Evolutionary conservation across 1,140 invertebrate genomes (phyloP).

Genomic region (Acromyrmex charruanus): DNA sequence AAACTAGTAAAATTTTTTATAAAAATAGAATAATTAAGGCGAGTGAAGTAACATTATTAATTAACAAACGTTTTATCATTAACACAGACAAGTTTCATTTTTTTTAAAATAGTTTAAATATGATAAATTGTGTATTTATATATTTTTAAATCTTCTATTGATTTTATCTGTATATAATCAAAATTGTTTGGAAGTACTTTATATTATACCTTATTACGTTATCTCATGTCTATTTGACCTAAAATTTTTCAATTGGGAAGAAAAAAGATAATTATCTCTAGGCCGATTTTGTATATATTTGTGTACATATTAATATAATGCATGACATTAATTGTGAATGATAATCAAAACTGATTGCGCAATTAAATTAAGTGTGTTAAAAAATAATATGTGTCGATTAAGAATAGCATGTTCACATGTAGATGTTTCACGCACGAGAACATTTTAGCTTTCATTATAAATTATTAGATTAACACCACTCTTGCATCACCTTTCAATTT

Average conservation of each 20-base stretch:
- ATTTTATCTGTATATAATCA: neutral
- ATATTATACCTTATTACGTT: neutral
- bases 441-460: slow-evolving; percentile 9
- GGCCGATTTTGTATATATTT: slow-evolving; percentile 18
- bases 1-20: too few relatives aligned
- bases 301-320: slow-evolving; percentile 27
- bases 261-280: slow-evolving; percentile 1
- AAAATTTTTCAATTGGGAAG: neutral
- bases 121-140: neutral
- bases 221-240: too few relatives aligned
- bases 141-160: neutral
- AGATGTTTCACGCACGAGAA: slow-evolving; percentile 12
- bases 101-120: neutral
- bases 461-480: neutral
- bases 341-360: neutral
- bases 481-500: slow-evolving; percentile 8
- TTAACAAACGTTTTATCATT: too few relatives aligned
- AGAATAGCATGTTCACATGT: slow-evolving; percentile 6
- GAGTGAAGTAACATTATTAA: too few relatives aligned
- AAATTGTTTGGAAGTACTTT: neutral
- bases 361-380: neutral
- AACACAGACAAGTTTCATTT: neutral
- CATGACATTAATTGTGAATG: slow-evolving; percentile 18
- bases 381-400: neutral
- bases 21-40: too few relatives aligned